Percentiles rank a stretch among this genome's conserved stretches.
Evolutionary conservation across 1,140 invertebrate species (phyloP).

Genomic region (Ridgeia piscesae): DNA sequence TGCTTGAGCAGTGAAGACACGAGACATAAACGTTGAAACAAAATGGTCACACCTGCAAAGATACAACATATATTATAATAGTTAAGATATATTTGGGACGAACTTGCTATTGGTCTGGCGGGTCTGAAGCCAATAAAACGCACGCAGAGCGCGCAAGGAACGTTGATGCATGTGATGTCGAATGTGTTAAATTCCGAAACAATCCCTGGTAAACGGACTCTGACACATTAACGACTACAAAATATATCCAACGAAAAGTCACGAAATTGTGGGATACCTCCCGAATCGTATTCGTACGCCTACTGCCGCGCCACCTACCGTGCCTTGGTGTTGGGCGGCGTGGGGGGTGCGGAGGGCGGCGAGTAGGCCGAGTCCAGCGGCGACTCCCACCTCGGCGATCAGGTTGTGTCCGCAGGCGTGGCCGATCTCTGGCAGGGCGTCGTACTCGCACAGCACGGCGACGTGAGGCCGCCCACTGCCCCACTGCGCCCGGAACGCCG

Average conservation of each 20-base stretch:
- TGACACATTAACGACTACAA: no score
- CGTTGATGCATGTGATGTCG: no score
- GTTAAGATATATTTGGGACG: no score
- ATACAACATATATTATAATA: no score
- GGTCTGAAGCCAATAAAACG: no score
- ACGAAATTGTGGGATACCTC: not conserved
- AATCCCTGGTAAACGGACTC: no score
- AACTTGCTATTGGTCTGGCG: no score
- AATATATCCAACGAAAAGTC: slow-evolving; percentile 25
- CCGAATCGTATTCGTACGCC: not conserved
- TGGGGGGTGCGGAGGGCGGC: slow-evolving; percentile 35
- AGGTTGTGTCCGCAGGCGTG: slow-evolving; percentile 60
- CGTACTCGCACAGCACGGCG: slow-evolving; percentile 57
- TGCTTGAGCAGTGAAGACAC: no score
- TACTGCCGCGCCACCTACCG: slow-evolving; percentile 26
- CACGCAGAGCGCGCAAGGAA: no score
- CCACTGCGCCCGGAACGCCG: slow-evolving; percentile 15
- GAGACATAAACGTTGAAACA: no score
- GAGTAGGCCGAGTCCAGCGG: slow-evolving; percentile 50
- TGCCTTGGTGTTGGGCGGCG: slow-evolving; percentile 26
- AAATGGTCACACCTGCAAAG: no score
- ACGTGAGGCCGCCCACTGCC: slow-evolving; percentile 36
- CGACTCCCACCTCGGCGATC: slow-evolving; percentile 57
- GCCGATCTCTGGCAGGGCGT: slow-evolving; percentile 57
- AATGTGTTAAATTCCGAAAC: no score